Evolutionary conservation across 1,140 invertebrate genomes (phyloP).

Genomic region (Cotesia vestalis): DNA sequence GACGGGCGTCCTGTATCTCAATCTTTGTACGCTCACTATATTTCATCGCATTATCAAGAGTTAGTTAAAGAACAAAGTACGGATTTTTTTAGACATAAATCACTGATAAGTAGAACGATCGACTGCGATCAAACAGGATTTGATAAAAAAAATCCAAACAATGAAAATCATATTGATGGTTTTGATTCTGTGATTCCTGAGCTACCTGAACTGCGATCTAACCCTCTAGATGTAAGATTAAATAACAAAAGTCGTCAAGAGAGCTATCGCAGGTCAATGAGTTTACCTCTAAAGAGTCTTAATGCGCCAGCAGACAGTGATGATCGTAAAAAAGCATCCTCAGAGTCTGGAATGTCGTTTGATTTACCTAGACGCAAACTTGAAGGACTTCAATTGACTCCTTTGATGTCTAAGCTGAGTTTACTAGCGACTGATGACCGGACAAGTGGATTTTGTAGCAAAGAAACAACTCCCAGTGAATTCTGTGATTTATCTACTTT

Average conservation of each 20-base stretch:
- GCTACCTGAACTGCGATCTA: conserved; percentile 33
- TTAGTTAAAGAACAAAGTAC: conserved; percentile 38
- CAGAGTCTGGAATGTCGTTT: conserved; percentile 60
- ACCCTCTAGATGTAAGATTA: conserved; percentile 46
- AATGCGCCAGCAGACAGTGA: conserved; percentile 58
- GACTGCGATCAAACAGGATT: not conserved
- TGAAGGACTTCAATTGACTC: conserved; percentile 76
- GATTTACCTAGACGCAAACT: conserved; percentile 64
- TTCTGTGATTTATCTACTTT: conserved; percentile 67
- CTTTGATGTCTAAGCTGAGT: conserved; percentile 82
- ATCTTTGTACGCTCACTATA: conserved; percentile 75
- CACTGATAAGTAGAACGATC: conserved; percentile 7
- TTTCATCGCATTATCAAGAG: conserved; percentile 60
- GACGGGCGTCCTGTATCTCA: conserved; percentile 78
- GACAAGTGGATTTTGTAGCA: conserved; percentile 74
- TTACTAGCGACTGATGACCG: conserved; percentile 74
- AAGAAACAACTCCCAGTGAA: conserved; percentile 73
- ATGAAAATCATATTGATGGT: conserved; percentile 21
- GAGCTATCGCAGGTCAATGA: conserved; percentile 68
- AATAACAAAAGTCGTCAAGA: conserved; percentile 65
- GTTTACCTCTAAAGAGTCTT: conserved; percentile 76
- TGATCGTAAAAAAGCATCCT: conserved; percentile 56
- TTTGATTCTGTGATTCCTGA: conserved; percentile 22
- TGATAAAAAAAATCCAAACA: not conserved
- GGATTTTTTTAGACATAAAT: not conserved